A percentile compares a stretch with the other conserved stretches of the same genome.
Conservation (phyloP, 2,888 invertebrate genomes). For the Branchellion lobata region DNA sequence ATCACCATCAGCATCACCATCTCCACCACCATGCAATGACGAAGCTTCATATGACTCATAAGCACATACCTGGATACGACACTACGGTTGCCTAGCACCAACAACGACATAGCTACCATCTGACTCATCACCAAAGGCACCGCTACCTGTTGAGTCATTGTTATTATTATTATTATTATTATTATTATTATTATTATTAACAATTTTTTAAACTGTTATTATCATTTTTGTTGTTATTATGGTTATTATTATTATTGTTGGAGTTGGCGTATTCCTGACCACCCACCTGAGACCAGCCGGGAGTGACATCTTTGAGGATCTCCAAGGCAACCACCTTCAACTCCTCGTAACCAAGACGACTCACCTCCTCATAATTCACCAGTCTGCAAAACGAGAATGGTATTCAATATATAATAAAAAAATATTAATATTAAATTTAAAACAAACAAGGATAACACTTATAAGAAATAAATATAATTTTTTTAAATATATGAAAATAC, state of each 20-base stretch:
- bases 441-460: too few relatives aligned
- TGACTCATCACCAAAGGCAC: constrained; percentile 28
- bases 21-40: neutral
- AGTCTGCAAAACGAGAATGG: constrained; percentile 7
- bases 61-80: constrained; percentile 21
- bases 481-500: too few relatives aligned
- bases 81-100: constrained; percentile 30
- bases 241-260: neutral
- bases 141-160: constrained; percentile 28
- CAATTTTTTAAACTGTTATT: neutral
- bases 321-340: constrained; percentile 35
- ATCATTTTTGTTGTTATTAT: neutral
- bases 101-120: constrained; percentile 23
- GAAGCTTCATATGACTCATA: neutral
- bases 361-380: constrained; percentile 17
- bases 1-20: constrained; percentile 47
- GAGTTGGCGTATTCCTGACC: too few relatives aligned
- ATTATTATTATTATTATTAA: neutral
- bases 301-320: constrained; percentile 29
- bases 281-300: constrained; percentile 36
- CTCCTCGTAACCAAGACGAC: constrained; percentile 25
- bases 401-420: neutral
- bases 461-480: too few relatives aligned
- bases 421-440: neutral
- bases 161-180: neutral